Evolutionary conservation across 2,888 invertebrate species (phyloP), one percentile per base, ranked within the genome.

Genomic region (Calephelis perditalis): DNA sequence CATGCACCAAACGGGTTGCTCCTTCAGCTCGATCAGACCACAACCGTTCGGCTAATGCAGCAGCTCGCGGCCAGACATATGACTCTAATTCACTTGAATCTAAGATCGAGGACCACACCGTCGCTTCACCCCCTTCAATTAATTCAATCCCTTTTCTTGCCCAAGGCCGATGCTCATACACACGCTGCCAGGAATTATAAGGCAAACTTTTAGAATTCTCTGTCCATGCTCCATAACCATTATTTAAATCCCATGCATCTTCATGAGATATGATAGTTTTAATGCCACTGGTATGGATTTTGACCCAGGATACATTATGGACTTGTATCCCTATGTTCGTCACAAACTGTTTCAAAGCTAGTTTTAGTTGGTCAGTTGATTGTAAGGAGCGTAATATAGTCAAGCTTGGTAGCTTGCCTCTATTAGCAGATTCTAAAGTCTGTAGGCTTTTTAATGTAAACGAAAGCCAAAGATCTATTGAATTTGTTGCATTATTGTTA

Each of bases 241-340:
- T 96, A 75, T 96, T 96, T 68, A 96, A 91, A 78, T 96, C 96
- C 95, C 96, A 96, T 6, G 95, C 94, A 73, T 96, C 96, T 59
- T 95, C 95, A 77, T 96, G 95, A 7, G 96, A 96, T 65, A 96
- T 84, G 59, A 97, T 94, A 56, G 95, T 92, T 63, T 94, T 84
- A 5, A 96, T 82, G 65, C 95, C 95, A 8, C 91, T 91, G 8
- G 79, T 62, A 62, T 75, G 70, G 10, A 72, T 75, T 44, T 75
- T 94, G 92, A 75, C 93, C 94, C 63, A 94, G 84, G 93, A 95
- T 92, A 65, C 92, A 91, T 75, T 94, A 92, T 60, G 93, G 92
- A 65, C 94, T 94, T 86, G 85, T 60, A 86, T 63, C 11, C 79
- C 82, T 55, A 86, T 64, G 44, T 64, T 60, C 5, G 71, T 67